A percentile compares a stretch with the other conserved stretches of the same genome.
phyloP scores from a whole-genome alignment of 2,797 vertebrate genomes.

The Bothrops alternatus region DNA sequence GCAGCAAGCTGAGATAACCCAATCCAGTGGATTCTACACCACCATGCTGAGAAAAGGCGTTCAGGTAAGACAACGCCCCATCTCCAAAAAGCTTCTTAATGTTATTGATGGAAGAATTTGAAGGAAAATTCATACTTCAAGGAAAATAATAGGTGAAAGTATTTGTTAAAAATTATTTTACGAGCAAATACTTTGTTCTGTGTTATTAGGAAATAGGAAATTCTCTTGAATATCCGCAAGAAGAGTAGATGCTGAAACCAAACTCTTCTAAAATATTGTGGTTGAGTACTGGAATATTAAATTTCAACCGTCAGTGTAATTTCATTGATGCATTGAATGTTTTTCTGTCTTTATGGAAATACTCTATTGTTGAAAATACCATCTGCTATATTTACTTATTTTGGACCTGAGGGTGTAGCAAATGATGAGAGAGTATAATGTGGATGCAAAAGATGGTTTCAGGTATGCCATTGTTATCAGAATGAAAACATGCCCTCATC shows the following conservation, averaged over 20 bases:
- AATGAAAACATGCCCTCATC: neutral
- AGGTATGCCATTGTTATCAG: neutral
- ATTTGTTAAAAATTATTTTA: neutral
- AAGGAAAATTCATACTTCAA: neutral
- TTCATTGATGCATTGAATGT: neutral
- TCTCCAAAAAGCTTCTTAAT: neutral
- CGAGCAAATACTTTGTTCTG: neutral
- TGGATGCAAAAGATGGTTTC: neutral
- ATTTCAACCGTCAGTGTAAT: neutral
- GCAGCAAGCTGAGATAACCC: too few species aligned
- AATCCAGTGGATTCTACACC: too few species aligned
- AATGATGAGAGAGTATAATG: neutral
- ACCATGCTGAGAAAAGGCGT: too few species aligned
- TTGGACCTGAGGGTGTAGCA: neutral
- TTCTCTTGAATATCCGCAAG: rapidly evolving
- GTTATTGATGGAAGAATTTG: neutral
- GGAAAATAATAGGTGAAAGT: neutral
- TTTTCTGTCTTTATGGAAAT: neutral
- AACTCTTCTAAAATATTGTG: neutral
- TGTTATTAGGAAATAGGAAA: neutral
- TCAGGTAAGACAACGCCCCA: too few species aligned
- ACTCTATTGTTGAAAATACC: neutral
- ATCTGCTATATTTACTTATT: neutral
- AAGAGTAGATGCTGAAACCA: neutral
- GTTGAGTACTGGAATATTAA: neutral